Conservation (phyloP, 2,888 invertebrate species). For the Dyspetes luteomarginatus region DNA sequence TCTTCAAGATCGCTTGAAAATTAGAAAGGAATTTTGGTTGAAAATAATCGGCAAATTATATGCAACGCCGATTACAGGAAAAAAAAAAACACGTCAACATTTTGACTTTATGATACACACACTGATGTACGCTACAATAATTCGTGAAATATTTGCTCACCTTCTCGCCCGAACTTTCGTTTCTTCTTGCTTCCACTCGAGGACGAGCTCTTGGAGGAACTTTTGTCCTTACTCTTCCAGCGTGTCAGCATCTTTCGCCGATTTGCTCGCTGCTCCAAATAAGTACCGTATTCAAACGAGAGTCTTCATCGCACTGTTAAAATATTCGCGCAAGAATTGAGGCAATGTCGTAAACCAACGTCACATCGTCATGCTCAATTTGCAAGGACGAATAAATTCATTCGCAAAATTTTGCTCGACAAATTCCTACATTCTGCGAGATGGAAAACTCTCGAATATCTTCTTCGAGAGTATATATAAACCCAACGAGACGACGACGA, state of each 20-base stretch:
- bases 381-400: constrained; percentile 21
- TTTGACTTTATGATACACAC: too few species aligned
- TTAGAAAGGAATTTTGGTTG: too few species aligned
- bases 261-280: constrained; percentile 19
- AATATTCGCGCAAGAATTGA: constrained; percentile 2
- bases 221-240: constrained; percentile 94
- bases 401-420: constrained; percentile 3
- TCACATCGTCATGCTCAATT: constrained; percentile 26
- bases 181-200: constrained; percentile 89
- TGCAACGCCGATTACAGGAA: too few species aligned
- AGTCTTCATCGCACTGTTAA: constrained; percentile 36
- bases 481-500: neutral
- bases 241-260: constrained; percentile 89
- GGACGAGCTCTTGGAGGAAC: constrained; percentile 87
- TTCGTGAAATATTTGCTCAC: constrained; percentile 79
- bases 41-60: too few species aligned
- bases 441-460: neutral
- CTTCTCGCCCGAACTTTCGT: constrained; percentile 92
- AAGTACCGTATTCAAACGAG: constrained; percentile 35
- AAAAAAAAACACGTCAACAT: neutral
- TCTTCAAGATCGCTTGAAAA: too few species aligned
- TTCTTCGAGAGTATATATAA: neutral
- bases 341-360: constrained; percentile 7
- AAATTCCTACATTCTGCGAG: constrained; percentile 17
- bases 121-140: neutral